These are phyloP conservation scores for Galerucella nymphaeae DNA, from an alignment of 2,888 invertebrate genomes.

Conservation along the genomic window DNA sequence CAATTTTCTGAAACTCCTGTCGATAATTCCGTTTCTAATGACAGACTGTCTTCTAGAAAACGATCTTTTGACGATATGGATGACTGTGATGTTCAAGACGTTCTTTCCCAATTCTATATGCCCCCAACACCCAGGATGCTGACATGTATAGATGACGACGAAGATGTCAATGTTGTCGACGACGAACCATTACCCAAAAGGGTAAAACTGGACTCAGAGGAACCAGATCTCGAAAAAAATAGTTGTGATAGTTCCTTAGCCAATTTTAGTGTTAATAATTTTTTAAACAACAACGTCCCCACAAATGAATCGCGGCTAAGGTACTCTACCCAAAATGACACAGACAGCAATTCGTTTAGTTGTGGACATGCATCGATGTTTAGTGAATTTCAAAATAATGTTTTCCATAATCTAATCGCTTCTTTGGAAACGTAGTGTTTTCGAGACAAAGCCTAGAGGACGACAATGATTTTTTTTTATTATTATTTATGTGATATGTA, in stretches of 20 bases:
- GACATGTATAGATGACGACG: slow-evolving; percentile 75
- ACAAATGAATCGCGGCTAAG: slow-evolving; percentile 43
- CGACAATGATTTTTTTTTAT: slow-evolving; percentile 44
- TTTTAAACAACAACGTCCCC: slow-evolving; percentile 57
- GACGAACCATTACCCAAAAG: slow-evolving; percentile 61
- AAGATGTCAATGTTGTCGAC: slow-evolving; percentile 65
- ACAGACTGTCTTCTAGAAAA: slow-evolving; percentile 57
- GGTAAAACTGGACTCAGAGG: slow-evolving; percentile 55
- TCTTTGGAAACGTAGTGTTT: slow-evolving; percentile 68
- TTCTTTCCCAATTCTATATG: slow-evolving; percentile 77
- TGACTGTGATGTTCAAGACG: slow-evolving; percentile 76
- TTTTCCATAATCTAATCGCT: slow-evolving; percentile 71
- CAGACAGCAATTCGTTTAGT: slow-evolving; percentile 61
- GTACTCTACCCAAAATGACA: slow-evolving; percentile 46
- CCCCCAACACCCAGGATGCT: slow-evolving; percentile 76
- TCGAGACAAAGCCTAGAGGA: slow-evolving; percentile 41
- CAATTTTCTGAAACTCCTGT: slow-evolving; percentile 22
- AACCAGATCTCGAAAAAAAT: slow-evolving; percentile 24
- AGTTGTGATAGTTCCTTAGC: slow-evolving; percentile 40
- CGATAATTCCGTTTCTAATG: slow-evolving; percentile 15
- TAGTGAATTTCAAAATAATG: slow-evolving; percentile 71
- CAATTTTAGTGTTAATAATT: slow-evolving; percentile 58
- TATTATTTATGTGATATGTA: slow-evolving; percentile 51
- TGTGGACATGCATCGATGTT: slow-evolving; percentile 76
- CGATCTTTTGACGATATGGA: slow-evolving; percentile 72